Conservation (phyloP, 2,797 vertebrate species). For the Trachops cirrhosus region DNA sequence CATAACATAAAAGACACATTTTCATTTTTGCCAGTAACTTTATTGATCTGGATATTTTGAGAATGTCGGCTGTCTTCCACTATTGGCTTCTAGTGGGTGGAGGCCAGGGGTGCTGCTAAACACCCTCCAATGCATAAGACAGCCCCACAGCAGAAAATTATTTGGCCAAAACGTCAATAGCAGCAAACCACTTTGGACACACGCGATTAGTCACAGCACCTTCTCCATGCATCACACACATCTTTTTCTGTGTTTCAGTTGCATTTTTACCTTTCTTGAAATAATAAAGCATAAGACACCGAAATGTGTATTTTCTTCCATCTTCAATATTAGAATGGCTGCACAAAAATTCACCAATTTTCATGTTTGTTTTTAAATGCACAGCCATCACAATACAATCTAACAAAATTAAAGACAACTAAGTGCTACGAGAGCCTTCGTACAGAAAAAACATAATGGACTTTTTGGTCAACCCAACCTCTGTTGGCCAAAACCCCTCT, state of each 20-base stretch:
- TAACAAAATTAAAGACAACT: not conserved
- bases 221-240: not conserved
- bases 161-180: not conserved
- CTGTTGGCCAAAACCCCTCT: not conserved
- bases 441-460: not conserved
- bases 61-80: not conserved
- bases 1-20: not conserved
- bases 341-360: not conserved
- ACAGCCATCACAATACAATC: not conserved
- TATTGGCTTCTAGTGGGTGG: not conserved
- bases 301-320: not conserved
- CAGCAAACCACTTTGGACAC: not conserved
- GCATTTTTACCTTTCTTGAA: not conserved
- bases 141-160: not conserved
- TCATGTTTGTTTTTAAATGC: not conserved
- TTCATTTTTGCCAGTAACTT: not conserved
- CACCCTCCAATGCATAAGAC: not conserved
- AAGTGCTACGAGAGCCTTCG: not conserved
- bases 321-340: not conserved
- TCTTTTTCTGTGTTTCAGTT: not conserved
- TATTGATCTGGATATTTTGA: not conserved
- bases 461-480: not conserved
- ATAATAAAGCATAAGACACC: not conserved
- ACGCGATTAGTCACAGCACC: not conserved
- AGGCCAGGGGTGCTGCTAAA: not conserved